Evolutionary conservation across 92 coral and sea anemone genomes (phyloP).

Genomic region (Parazoanthus darwini): DNA sequence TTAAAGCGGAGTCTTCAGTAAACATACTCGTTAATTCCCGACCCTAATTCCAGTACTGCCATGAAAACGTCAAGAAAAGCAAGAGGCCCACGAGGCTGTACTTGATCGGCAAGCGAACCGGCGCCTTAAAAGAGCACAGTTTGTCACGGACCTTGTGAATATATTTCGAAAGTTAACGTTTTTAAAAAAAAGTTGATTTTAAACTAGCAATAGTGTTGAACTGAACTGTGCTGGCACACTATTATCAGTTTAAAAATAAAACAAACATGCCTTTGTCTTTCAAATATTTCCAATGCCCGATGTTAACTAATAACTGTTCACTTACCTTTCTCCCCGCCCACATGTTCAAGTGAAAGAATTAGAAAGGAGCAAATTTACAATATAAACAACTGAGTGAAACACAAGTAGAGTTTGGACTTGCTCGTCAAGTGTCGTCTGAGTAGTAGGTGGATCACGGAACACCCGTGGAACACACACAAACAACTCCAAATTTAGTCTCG

Average conservation of each 20-base stretch:
- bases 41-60: background rate
- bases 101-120: background rate
- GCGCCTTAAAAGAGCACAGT: background rate
- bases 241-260: too few relatives aligned
- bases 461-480: background rate
- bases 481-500: background rate
- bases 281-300: background rate
- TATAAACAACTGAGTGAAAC: slow-evolving; percentile 19
- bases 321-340: background rate
- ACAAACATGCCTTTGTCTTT: too few relatives aligned
- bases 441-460: background rate
- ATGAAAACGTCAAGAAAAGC: background rate
- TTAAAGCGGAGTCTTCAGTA: slow-evolving; percentile 7
- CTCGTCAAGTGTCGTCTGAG: background rate
- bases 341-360: background rate
- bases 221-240: background rate
- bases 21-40: background rate
- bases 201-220: background rate
- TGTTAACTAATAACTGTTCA: background rate
- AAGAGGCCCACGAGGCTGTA: background rate
- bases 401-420: slow-evolving; percentile 11
- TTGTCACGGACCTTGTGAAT: background rate
- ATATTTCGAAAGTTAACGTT: background rate
- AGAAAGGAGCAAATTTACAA: slow-evolving; percentile 4
- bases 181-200: too few relatives aligned